Base-by-base conservation (phyloP, 2,797 vertebrate genomes). In the Knipowitschia caucasica region DNA sequence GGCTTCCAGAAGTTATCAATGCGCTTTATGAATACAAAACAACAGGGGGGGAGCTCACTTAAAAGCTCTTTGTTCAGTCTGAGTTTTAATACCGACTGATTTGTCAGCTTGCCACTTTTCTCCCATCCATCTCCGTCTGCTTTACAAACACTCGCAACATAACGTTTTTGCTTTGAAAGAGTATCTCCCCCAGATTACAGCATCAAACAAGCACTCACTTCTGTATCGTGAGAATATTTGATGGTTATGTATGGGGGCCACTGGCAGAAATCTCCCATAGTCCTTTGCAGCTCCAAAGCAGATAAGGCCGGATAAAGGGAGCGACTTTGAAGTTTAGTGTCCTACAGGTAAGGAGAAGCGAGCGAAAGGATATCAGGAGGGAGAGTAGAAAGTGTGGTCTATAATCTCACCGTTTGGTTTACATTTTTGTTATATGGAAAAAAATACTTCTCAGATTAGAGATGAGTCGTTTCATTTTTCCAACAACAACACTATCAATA, bases 271-370 rank as follows among this genome's bases (percentile, higher is more conserved):
- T 63, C 50, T 73, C 75, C 65, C 67, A 52, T 39, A 62, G 57
- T 70, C 59, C 75, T 69, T 70, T 70, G 75, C 62, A 50, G 62
- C 10, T 7, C 56, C 25, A 14, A 39, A 64, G 55, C 50, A 69
- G 77, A 77, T 68, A 59, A 65, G 52, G 33, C 58, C 2, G 51
- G 59, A 66, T 71, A 57, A 65, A 57, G 25, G 10, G 44, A 67
- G n/a, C 4, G 40, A 59, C 62, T 73, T 71, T 78, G 68, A 77
- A 77, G 73, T 64, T 72, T 50, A 49, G 52, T 65, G 53, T 20
- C 12, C 53, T 64, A 71, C n/a, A 39, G 36, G 70, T 69, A 59
- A 60, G 58, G 62, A 58, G 60, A 67, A 27, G 56, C 18, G 17
- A 18, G n/a, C n/a, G n/a, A 1, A 7, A 36, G 15, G 30, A 17